phyloP scores from a whole-genome alignment of 1,140 invertebrate species.

The Drosophila bocqueti region DNA sequence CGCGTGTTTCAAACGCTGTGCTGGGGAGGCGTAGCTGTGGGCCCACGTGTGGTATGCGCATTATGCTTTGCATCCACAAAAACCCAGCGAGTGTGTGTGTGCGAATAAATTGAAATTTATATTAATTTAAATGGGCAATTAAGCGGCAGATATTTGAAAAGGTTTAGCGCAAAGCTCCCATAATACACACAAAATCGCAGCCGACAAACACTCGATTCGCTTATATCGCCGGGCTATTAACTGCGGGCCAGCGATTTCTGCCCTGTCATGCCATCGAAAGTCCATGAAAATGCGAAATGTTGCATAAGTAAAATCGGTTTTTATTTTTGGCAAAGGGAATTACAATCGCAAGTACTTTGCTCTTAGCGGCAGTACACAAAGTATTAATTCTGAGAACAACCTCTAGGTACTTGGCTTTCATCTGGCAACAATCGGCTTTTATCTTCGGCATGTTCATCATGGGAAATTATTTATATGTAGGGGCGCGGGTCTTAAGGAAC shows the following conservation, averaged over 20 bases:
- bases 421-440: slow-evolving; percentile 34
- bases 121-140: slow-evolving; percentile 81
- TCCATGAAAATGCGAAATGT: slow-evolving; percentile 45
- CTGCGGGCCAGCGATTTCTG: slow-evolving; percentile 31
- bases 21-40: slow-evolving; percentile 16
- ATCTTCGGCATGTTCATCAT: slow-evolving; percentile 37
- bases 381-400: slow-evolving; percentile 39
- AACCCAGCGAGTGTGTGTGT: slow-evolving; percentile 24
- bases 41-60: slow-evolving; percentile 72
- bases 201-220: slow-evolving; percentile 6
- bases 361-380: not conserved
- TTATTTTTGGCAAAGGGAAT: slow-evolving; percentile 15
- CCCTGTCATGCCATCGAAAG: slow-evolving; percentile 66
- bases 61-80: slow-evolving; percentile 65
- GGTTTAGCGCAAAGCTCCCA: slow-evolving; percentile 57
- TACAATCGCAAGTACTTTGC: slow-evolving; percentile 6
- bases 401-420: slow-evolving; percentile 34
- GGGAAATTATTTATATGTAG: slow-evolving; percentile 37
- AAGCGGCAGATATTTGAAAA: slow-evolving; percentile 69
- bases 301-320: slow-evolving; percentile 38
- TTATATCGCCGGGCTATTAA: slow-evolving; percentile 46
- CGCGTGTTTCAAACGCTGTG: slow-evolving; percentile 42
- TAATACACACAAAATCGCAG: slow-evolving; percentile 38
- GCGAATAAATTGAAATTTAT: slow-evolving; percentile 76
- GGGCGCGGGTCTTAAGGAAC: slow-evolving; percentile 7